phyloP scores from a whole-genome alignment of 2,888 invertebrate species.

The Aelia acuminata region DNA sequence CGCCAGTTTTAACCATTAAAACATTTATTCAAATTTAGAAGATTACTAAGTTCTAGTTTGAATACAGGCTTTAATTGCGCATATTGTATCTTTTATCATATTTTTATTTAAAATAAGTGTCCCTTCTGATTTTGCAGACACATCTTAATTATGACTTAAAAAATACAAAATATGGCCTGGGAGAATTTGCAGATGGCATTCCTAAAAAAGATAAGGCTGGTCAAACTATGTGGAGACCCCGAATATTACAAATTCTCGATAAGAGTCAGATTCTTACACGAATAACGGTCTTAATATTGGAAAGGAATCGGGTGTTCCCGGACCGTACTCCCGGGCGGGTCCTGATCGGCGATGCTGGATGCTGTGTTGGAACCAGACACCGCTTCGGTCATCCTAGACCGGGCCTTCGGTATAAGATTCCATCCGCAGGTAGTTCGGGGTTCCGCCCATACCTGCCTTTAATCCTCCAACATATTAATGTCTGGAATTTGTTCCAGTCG shows the following conservation, averaged over 20 bases:
- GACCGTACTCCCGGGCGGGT: background rate
- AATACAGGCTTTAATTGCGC: too few species aligned
- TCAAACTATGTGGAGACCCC: background rate
- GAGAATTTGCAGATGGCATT: background rate
- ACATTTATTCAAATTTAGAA: too few species aligned
- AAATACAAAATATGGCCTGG: background rate
- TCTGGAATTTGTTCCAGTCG: background rate
- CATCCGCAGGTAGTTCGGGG: conserved; percentile 38
- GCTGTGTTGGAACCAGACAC: conserved; percentile 36
- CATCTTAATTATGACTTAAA: background rate
- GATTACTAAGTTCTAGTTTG: too few species aligned
- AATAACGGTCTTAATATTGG: background rate
- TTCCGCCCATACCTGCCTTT: background rate
- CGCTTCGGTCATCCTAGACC: conserved; percentile 10
- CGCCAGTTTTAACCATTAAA: too few species aligned
- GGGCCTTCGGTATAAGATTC: conserved; percentile 26
- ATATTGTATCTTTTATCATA: too few species aligned
- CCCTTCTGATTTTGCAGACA: too few species aligned
- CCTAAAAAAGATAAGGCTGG: background rate
- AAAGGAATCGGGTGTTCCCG: background rate
- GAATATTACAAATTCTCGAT: background rate
- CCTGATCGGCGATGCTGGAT: conserved; percentile 18
- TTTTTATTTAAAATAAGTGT: too few species aligned
- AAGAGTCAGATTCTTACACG: background rate
- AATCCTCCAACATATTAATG: conserved; percentile 24